Percentiles rank a stretch among this genome's conserved stretches.
Conservation (phyloP, 2,113 vertebrate genomes). For the Sorex araneus region DNA sequence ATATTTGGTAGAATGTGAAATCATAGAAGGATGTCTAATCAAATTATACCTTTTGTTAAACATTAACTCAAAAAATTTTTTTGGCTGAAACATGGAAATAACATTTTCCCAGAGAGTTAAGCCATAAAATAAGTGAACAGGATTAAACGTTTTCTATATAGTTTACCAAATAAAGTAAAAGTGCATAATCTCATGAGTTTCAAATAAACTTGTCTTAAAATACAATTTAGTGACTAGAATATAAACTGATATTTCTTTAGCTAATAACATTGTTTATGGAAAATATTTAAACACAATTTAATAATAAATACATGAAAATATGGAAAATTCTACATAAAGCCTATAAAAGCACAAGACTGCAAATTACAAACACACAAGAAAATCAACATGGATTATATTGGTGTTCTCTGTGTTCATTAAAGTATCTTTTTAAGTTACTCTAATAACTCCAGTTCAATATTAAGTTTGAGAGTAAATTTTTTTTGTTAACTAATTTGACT, state of each 20-base stretch:
- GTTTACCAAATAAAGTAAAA: not conserved
- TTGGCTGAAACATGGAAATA: not conserved
- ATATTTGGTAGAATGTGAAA: not conserved
- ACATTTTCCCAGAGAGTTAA: not conserved
- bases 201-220: constrained; percentile 26
- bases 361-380: too few relatives aligned
- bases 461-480: too few relatives aligned
- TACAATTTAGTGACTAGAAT: not conserved
- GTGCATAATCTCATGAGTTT: not conserved
- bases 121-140: not conserved
- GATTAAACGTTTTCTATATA: not conserved
- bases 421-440: too few relatives aligned
- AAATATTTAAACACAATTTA: too few relatives aligned
- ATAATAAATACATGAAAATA: too few relatives aligned
- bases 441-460: too few relatives aligned
- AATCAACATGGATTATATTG: too few relatives aligned
- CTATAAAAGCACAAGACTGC: too few relatives aligned
- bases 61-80: not conserved
- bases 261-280: too few relatives aligned
- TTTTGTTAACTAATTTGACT: too few relatives aligned
- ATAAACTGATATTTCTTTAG: not conserved
- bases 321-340: too few relatives aligned
- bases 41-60: not conserved
- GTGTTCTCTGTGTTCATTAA: too few relatives aligned
- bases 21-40: not conserved